These are phyloP conservation scores for Drosophila azteca DNA, from an alignment of 1,140 invertebrate genomes.

Conservation along the genomic window DNA sequence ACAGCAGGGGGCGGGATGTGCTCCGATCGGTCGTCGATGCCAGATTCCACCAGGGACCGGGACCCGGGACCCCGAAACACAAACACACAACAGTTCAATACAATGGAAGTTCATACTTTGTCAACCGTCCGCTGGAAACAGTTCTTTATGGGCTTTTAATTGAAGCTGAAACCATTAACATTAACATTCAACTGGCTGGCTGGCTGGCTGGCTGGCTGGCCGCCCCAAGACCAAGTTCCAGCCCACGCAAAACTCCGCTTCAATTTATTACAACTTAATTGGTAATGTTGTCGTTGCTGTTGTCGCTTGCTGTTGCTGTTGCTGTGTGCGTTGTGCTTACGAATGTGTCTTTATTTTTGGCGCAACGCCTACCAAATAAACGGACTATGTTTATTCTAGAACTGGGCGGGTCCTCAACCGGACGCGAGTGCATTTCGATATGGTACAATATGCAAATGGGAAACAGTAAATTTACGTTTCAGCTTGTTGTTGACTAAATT, in stretches of 20 bases:
- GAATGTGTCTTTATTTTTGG: slow-evolving; percentile 65
- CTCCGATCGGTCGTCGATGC: neutral
- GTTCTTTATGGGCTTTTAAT: slow-evolving; percentile 72
- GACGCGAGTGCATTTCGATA: slow-evolving; percentile 33
- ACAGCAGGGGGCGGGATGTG: slow-evolving; percentile 34
- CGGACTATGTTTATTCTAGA: neutral
- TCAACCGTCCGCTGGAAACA: slow-evolving; percentile 63
- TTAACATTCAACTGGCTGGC: slow-evolving; percentile 10
- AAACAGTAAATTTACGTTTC: neutral
- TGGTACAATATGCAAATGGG: neutral
- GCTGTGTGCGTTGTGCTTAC: slow-evolving; percentile 24
- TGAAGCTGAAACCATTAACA: slow-evolving; percentile 53
- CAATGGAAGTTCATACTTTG: slow-evolving; percentile 70
- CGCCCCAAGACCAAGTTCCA: neutral
- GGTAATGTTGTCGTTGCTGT: slow-evolving; percentile 48
- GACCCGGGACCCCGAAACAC: slow-evolving; percentile 35
- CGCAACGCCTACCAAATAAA: slow-evolving; percentile 42
- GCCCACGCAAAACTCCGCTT: slow-evolving; percentile 52
- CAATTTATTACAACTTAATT: slow-evolving; percentile 79
- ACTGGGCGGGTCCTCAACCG: neutral
- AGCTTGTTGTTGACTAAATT: neutral
- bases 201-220: slow-evolving; percentile 2
- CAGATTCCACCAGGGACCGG: slow-evolving; percentile 47
- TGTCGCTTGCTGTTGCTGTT: slow-evolving; percentile 18
- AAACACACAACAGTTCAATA: slow-evolving; percentile 60